Conservation (phyloP, 2,888 invertebrate genomes). For the Melinaea marsaeus region DNA sequence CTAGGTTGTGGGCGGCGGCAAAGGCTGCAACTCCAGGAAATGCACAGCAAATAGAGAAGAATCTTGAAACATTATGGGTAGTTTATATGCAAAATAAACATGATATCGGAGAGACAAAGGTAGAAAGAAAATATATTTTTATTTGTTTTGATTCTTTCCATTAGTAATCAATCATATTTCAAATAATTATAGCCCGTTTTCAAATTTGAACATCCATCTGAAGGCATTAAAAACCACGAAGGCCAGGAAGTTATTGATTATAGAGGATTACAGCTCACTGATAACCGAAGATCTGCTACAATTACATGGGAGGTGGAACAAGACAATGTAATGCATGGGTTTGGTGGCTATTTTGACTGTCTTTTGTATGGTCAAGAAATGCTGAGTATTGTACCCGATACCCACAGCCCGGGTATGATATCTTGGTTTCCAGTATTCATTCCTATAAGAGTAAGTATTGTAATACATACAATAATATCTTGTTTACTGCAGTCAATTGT, state of each 20-base stretch:
- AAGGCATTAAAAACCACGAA: conserved; percentile 81
- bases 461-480: background rate
- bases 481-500: conserved; percentile 7
- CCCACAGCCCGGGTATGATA: conserved; percentile 94
- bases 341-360: conserved; percentile 97
- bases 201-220: conserved; percentile 94
- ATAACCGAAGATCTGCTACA: conserved; percentile 85
- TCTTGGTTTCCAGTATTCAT: conserved; percentile 99
- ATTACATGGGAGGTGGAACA: conserved; percentile 83
- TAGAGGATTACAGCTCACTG: conserved; percentile 80
- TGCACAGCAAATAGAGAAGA: conserved; percentile 52
- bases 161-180: background rate
- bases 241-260: conserved; percentile 82
- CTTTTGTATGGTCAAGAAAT: conserved; percentile 89
- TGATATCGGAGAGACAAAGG: conserved; percentile 83
- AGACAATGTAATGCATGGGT: conserved; percentile 93
- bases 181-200: conserved; percentile 80
- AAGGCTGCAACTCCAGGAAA: conserved; percentile 46
- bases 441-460: conserved; percentile 84
- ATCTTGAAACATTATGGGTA: conserved; percentile 92
- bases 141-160: background rate
- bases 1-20: conserved; percentile 90
- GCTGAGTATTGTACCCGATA: conserved; percentile 93
- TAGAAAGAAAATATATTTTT: conserved; percentile 6
- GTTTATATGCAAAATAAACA: conserved; percentile 93